Conservation (phyloP, 2,113 vertebrate species). For the Echinops telfairi region DNA sequence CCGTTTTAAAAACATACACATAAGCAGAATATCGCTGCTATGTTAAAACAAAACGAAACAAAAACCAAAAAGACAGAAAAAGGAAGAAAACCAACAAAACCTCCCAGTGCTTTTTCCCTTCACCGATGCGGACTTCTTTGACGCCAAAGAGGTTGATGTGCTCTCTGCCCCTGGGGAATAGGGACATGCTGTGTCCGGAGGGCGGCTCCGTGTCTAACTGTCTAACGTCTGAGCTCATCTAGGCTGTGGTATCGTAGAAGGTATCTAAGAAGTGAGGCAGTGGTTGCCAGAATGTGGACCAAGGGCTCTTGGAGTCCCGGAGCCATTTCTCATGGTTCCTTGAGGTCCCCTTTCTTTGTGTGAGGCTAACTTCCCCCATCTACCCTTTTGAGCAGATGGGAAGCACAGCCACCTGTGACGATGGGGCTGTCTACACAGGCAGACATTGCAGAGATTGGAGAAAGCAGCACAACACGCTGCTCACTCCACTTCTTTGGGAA, state of each 20-base stretch:
- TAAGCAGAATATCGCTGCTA: conserved; percentile 2
- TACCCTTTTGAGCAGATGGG: background rate
- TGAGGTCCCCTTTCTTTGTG: background rate
- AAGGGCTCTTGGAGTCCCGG: background rate
- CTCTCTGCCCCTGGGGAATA: conserved; percentile 26
- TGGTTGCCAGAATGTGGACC: background rate
- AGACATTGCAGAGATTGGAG: background rate
- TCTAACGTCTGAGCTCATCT: background rate
- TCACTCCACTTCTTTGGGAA: background rate
- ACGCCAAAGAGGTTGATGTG: background rate
- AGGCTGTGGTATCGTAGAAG: background rate
- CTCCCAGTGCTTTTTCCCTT: background rate
- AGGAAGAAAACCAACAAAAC: background rate
- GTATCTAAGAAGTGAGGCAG: background rate
- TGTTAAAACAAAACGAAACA: conserved; percentile 6
- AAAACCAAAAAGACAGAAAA: no score
- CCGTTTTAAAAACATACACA: conserved; percentile 19
- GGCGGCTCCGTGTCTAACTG: conserved; percentile 17
- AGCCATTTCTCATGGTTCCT: background rate
- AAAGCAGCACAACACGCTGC: conserved; percentile 32
- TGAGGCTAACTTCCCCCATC: background rate
- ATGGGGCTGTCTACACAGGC: background rate
- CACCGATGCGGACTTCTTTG: background rate
- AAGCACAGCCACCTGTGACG: conserved; percentile 18
- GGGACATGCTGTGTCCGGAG: conserved; percentile 11